A percentile compares a stretch with the other conserved stretches of the same genome.
phyloP scores from a whole-genome alignment of 64 coral and sea anemone genomes.

The Exaiptasia diaphana region DNA sequence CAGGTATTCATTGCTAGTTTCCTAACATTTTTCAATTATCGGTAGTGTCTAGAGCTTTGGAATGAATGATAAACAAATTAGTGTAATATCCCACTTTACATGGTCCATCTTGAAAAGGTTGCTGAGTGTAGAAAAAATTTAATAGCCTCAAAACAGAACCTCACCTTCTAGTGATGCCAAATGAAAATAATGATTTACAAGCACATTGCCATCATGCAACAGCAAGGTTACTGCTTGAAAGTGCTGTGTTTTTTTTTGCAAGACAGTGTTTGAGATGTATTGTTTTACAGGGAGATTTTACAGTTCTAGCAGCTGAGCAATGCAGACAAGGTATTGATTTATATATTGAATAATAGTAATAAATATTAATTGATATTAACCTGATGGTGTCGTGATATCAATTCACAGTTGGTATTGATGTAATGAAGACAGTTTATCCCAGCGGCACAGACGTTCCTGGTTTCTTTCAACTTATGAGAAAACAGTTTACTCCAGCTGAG shows the following conservation, averaged over 20 bases:
- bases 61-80: too few relatives aligned
- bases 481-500: conserved; percentile 83
- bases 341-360: background rate
- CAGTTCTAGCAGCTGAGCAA: conserved; percentile 78
- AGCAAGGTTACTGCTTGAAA: too few relatives aligned
- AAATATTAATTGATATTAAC: background rate
- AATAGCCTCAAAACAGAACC: too few relatives aligned
- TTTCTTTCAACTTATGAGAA: conserved; percentile 86
- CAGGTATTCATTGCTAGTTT: conserved; percentile 47
- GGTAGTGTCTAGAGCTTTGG: too few relatives aligned
- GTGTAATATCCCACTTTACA: too few relatives aligned
- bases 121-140: too few relatives aligned
- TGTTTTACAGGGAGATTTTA: conserved; percentile 80
- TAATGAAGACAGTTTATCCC: conserved; percentile 90
- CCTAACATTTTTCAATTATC: background rate
- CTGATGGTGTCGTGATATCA: background rate
- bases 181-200: too few relatives aligned
- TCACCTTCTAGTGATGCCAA: too few relatives aligned
- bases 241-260: background rate
- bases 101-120: too few relatives aligned
- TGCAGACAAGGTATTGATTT: conserved; percentile 44
- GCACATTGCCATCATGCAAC: too few relatives aligned
- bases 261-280: too few relatives aligned
- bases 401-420: conserved; percentile 78
- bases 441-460: conserved; percentile 53